phyloP scores from a whole-genome alignment of 2,113 vertebrate species.

The Corynorhinus townsendii region DNA sequence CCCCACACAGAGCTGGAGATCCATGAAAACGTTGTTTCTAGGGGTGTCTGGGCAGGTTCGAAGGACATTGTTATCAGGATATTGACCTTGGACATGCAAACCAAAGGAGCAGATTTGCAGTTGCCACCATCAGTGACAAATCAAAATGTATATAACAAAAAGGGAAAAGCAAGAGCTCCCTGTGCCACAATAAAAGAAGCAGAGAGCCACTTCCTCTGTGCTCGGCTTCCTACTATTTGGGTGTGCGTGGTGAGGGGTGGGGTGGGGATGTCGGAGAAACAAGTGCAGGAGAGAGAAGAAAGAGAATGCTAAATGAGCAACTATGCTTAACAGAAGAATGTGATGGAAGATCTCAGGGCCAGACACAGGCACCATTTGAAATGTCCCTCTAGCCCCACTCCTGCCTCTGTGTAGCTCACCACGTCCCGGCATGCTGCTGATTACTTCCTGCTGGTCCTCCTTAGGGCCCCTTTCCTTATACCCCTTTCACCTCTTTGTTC shows the following conservation, averaged over 20 bases:
- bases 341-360: background rate
- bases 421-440: rapidly evolving
- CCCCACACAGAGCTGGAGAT: background rate
- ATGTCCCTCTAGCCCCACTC: background rate
- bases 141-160: background rate
- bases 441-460: background rate
- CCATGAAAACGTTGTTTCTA: background rate
- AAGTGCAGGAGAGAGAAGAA: background rate
- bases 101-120: background rate
- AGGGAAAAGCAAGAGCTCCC: background rate
- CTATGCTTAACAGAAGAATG: background rate
- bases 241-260: background rate
- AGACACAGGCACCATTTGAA: background rate
- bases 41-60: background rate
- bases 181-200: background rate
- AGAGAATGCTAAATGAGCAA: background rate
- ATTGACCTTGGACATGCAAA: background rate
- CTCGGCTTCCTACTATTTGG: background rate
- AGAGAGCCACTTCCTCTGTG: background rate
- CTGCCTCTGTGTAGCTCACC: no score
- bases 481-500: background rate
- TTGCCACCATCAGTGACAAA: background rate
- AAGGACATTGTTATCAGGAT: background rate
- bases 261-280: no score
- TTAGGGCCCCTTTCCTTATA: background rate